Evolutionary conservation across 2,888 invertebrate species (phyloP).

Genomic region (Conomelus anceps): DNA sequence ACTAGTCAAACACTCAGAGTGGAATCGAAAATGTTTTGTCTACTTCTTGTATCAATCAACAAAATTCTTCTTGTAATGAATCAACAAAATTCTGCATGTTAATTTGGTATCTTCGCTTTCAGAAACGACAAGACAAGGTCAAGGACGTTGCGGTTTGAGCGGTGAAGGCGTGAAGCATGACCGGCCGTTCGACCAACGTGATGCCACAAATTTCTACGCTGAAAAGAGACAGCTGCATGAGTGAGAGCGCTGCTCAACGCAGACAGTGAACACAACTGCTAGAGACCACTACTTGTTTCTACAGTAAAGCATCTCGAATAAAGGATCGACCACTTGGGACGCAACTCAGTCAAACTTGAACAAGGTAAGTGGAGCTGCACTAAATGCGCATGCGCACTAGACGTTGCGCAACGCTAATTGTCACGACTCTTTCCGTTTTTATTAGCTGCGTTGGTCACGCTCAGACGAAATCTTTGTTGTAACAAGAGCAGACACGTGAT

Average conservation of each 20-base stretch:
- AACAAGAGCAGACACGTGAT: not conserved
- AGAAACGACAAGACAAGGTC: not conserved
- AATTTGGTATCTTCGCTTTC: too few species aligned
- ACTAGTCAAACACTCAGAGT: too few species aligned
- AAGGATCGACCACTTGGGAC: not conserved
- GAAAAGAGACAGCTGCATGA: not conserved
- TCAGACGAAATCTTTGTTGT: not conserved
- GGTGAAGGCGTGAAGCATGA: too few species aligned
- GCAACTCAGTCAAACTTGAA: not conserved
- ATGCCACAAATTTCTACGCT: not conserved
- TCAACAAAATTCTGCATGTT: too few species aligned
- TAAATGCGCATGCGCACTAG: not conserved
- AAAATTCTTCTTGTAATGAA: too few species aligned
- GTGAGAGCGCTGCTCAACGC: not conserved
- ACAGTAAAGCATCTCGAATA: not conserved
- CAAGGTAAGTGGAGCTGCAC: not conserved
- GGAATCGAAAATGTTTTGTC: too few species aligned
- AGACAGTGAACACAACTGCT: too few species aligned
- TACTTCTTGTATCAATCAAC: too few species aligned
- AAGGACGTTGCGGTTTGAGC: too few species aligned
- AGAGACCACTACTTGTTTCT: not conserved
- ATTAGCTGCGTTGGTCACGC: not conserved
- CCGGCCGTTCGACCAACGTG: too few species aligned
- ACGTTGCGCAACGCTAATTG: not conserved
- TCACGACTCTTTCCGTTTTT: not conserved